These are phyloP conservation scores for Acanthococcus lagerstroemiae DNA, from an alignment of 2,888 invertebrate genomes.

Conservation along the genomic window DNA sequence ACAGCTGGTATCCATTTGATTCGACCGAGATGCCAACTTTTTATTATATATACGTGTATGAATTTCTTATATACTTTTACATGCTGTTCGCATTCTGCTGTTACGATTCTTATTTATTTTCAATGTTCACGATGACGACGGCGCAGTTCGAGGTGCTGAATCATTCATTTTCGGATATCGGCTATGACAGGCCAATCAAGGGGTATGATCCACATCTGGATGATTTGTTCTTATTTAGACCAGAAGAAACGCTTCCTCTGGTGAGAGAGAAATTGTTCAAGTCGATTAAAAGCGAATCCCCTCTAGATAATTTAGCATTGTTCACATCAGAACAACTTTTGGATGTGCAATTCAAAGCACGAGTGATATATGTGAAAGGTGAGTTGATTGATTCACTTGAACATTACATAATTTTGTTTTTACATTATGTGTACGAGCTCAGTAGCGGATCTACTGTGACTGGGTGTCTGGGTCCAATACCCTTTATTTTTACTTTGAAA, in stretches of 20 bases:
- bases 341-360: conserved; percentile 3
- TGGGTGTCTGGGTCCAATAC: too few relatives aligned
- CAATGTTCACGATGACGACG: conserved; percentile 28
- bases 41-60: conserved; percentile 25
- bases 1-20: conserved; percentile 29
- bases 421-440: too few relatives aligned
- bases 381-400: too few relatives aligned
- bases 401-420: too few relatives aligned
- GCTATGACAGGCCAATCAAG: conserved; percentile 24
- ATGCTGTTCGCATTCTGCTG: conserved; percentile 30
- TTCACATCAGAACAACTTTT: conserved; percentile 17
- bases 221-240: conserved; percentile 15
- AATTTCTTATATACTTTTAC: conserved; percentile 24
- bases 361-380: conserved; percentile 22
- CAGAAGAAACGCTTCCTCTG: conserved; percentile 6
- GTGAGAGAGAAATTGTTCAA: conserved; percentile 10
- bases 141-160: conserved; percentile 22
- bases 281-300: conserved; percentile 17
- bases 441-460: too few relatives aligned
- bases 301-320: conserved; percentile 14
- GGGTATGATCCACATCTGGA: conserved; percentile 28
- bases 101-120: conserved; percentile 29
- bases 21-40: conserved; percentile 14
- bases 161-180: conserved; percentile 24
- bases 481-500: too few relatives aligned